These are phyloP conservation scores for Callipepla californica DNA, from an alignment of 2,113 vertebrate genomes.

Conservation along the genomic window DNA sequence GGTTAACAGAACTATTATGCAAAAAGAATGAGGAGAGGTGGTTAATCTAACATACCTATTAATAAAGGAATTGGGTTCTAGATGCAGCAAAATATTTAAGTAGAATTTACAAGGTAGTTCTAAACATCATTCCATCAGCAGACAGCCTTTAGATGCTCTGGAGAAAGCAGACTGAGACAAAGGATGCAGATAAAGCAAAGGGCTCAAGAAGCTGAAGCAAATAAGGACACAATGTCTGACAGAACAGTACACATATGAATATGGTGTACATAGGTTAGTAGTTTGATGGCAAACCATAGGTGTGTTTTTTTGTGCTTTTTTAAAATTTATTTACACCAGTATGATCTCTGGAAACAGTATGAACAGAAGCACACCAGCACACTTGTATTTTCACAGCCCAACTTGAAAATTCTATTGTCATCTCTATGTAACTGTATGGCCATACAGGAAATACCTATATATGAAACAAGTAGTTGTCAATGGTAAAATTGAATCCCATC, in stretches of 20 bases:
- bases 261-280: fast-evolving
- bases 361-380: not conserved
- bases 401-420: not conserved
- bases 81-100: not conserved
- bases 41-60: not conserved
- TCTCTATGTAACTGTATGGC: not conserved
- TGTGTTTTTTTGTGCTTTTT: not conserved
- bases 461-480: not conserved
- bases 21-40: not conserved
- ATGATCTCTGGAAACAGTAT: not conserved
- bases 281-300: not conserved
- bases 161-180: not conserved
- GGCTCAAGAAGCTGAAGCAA: not conserved
- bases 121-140: not conserved
- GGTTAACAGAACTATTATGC: not conserved
- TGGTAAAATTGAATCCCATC: not conserved
- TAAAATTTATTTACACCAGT: no score
- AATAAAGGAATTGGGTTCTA: not conserved
- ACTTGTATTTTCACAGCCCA: fast-evolving
- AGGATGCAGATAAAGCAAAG: not conserved
- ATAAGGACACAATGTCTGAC: not conserved
- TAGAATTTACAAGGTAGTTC: not conserved
- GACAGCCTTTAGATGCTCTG: not conserved
- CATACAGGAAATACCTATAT: not conserved
- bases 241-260: not conserved